These are phyloP conservation scores for Drosophila melanosoma DNA, from an alignment of 2,888 invertebrate genomes.

Conservation along the genomic window DNA sequence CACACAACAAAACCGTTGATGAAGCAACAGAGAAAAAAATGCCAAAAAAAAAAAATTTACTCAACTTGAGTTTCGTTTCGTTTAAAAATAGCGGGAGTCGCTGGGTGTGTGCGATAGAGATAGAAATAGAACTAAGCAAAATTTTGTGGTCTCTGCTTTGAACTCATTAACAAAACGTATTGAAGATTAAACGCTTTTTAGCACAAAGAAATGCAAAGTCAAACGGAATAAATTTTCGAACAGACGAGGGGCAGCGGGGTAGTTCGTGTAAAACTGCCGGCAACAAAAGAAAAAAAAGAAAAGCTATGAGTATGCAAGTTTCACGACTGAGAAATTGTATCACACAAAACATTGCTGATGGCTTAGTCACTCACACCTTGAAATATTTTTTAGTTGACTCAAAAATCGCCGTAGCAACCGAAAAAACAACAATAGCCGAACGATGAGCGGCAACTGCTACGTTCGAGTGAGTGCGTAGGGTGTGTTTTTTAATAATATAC, in stretches of 20 bases:
- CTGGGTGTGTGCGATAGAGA: slow-evolving; percentile 41
- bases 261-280: slow-evolving; percentile 63
- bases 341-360: slow-evolving; percentile 59
- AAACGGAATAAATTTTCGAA: slow-evolving; percentile 54
- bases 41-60: slow-evolving; percentile 40
- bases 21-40: slow-evolving; percentile 58
- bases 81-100: slow-evolving; percentile 72
- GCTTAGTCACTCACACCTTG: slow-evolving; percentile 82
- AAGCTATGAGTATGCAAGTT: slow-evolving; percentile 66
- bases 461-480: slow-evolving; percentile 67
- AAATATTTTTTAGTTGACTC: slow-evolving; percentile 50
- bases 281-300: slow-evolving; percentile 55
- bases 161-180: slow-evolving; percentile 78
- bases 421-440: slow-evolving; percentile 43
- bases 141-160: slow-evolving; percentile 54
- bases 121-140: slow-evolving; percentile 18
- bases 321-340: slow-evolving; percentile 50
- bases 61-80: slow-evolving; percentile 71
- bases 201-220: slow-evolving; percentile 52
- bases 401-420: slow-evolving; percentile 71
- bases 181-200: slow-evolving; percentile 67
- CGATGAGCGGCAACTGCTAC: slow-evolving; percentile 37
- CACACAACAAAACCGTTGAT: slow-evolving; percentile 71
- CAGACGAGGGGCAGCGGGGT: slow-evolving; percentile 6
- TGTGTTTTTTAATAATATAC: slow-evolving; percentile 56